phyloP scores from a whole-genome alignment of 2,113 vertebrate species.

The Thunnus thynnus region DNA sequence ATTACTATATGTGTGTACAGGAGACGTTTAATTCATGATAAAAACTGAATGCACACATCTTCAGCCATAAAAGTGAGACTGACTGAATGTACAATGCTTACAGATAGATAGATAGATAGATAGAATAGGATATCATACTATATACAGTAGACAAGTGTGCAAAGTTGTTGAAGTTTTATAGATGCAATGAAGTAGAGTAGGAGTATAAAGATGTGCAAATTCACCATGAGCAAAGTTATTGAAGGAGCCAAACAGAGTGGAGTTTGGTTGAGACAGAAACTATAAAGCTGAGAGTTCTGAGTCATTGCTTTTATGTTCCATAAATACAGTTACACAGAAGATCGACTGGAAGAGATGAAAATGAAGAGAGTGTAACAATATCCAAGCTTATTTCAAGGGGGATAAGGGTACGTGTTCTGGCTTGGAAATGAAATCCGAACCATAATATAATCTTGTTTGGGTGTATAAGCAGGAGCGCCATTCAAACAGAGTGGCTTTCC shows the following conservation, averaged over 20 bases:
- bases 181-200: too few relatives aligned
- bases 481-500: constrained; percentile 30
- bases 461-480: constrained; percentile 22
- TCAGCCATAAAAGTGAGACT: not conserved
- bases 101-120: too few relatives aligned
- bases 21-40: constrained; percentile 21
- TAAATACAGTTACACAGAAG: constrained; percentile 39
- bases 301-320: too few relatives aligned
- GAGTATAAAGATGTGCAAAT: too few relatives aligned
- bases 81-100: not conserved
- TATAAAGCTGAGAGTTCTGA: too few relatives aligned
- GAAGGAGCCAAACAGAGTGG: too few relatives aligned
- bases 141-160: too few relatives aligned
- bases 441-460: constrained; percentile 66
- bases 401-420: constrained; percentile 33
- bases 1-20: not conserved
- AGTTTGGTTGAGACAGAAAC: too few relatives aligned
- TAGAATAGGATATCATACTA: too few relatives aligned
- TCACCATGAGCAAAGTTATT: too few relatives aligned
- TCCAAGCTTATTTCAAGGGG: constrained; percentile 41
- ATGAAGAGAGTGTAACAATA: constrained; percentile 56
- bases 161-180: too few relatives aligned
- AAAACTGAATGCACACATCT: constrained; percentile 1
- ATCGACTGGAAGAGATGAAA: constrained; percentile 50
- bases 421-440: constrained; percentile 59